These are phyloP conservation scores for Hassar affinis DNA, from an alignment of 2,113 vertebrate genomes.

Conservation along the genomic window DNA sequence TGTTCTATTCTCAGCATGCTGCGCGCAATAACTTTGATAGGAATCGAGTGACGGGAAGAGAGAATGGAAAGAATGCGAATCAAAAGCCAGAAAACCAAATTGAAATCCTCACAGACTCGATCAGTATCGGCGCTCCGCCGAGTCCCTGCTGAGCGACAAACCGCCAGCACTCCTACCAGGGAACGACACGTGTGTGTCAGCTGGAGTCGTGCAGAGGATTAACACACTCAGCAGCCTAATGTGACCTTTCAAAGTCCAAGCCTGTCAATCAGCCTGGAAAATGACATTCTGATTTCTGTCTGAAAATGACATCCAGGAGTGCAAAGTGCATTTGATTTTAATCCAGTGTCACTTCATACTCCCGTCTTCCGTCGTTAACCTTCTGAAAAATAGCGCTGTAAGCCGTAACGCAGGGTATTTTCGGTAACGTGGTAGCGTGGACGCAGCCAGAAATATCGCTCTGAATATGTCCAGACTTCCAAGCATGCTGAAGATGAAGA, in stretches of 20 bases:
- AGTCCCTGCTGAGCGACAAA: slow-evolving; percentile 1
- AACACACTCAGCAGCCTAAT: slow-evolving; percentile 33
- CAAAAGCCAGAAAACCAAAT: slow-evolving; percentile 23
- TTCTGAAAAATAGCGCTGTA: not conserved
- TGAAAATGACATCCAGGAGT: not conserved
- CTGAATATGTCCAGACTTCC: not conserved
- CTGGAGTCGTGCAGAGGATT: slow-evolving; percentile 39
- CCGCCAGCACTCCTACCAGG: not conserved
- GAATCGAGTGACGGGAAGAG: slow-evolving; percentile 37
- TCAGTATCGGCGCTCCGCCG: slow-evolving; percentile 11
- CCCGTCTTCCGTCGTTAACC: not conserved
- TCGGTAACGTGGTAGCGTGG: too few species aligned
- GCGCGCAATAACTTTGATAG: slow-evolving; percentile 36
- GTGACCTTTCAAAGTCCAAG: slow-evolving; percentile 50
- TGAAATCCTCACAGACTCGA: slow-evolving; percentile 31
- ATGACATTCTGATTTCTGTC: not conserved
- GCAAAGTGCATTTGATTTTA: not conserved
- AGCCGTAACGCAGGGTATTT: too few species aligned
- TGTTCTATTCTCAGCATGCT: slow-evolving; percentile 18
- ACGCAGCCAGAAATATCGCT: not conserved
- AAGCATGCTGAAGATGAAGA: not conserved
- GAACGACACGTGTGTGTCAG: slow-evolving; percentile 4
- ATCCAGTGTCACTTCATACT: not conserved
- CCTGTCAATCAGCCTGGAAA: slow-evolving; percentile 12
- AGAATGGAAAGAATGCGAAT: slow-evolving; percentile 21